These are phyloP conservation scores for Prochilodus magdalenae DNA, from an alignment of 2,113 vertebrate species.

Conservation along the genomic window DNA sequence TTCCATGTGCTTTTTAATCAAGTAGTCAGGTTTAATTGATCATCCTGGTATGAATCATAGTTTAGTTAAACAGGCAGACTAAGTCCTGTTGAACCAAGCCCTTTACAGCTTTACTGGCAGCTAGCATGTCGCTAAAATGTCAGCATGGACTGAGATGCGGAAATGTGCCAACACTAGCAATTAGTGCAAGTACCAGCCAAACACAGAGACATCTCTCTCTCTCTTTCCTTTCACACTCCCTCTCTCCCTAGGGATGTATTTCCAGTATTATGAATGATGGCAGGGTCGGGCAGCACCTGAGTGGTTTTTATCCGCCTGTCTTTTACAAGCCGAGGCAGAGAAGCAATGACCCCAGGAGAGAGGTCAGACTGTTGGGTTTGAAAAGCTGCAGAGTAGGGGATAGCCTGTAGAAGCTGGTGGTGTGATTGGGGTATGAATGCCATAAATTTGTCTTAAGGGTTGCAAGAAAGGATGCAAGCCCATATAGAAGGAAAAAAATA, in stretches of 20 bases:
- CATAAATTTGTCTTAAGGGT: background rate
- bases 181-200: background rate
- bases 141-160: background rate
- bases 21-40: no score
- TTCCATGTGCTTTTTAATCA: no score
- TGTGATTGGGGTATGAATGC: constrained; percentile 22
- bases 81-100: background rate
- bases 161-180: background rate
- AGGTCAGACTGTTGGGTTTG: constrained; percentile 16
- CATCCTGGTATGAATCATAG: background rate
- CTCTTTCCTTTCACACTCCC: background rate
- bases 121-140: background rate
- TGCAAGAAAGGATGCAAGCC: background rate
- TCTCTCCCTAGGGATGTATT: background rate
- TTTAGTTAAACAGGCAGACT: background rate
- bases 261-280: constrained; percentile 1
- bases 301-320: constrained; percentile 29
- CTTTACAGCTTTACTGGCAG: background rate
- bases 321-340: background rate
- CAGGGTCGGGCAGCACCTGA: constrained; percentile 34
- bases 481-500: background rate
- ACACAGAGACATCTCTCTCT: background rate
- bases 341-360: constrained; percentile 6
- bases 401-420: background rate
- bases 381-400: background rate